Evolutionary conservation across 2,797 vertebrate species (phyloP), one percentile per base, ranked within the genome.

Genomic region (Erithacus rubecula): DNA sequence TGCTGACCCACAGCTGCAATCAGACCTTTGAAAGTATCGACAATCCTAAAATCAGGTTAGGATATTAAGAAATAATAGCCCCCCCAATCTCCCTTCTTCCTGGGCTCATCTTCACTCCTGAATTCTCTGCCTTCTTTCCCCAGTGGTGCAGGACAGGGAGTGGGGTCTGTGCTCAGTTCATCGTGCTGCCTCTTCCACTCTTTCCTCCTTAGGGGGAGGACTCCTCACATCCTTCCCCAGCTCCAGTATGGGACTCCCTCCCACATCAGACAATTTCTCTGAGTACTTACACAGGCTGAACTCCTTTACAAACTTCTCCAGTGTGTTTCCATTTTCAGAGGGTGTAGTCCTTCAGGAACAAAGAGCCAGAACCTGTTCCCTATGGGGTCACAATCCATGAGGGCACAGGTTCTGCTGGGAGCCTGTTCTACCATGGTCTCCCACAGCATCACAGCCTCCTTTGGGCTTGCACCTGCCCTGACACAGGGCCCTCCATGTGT

Each of bases 401-500:
- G 16, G 36, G 27, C 12, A 10, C 6, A 49, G 8, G n/a, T 34
- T 63, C 29, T 63, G 24, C n/a, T 24, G 39, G 44, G 8, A 63
- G 4, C 12, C 23, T 76, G 10, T 18, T 37, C 16, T 22, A 44
- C 8, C 11, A 21, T 11, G 29, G n/a, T 24, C 16, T 43, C 56
- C 51, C 36, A 47, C 9, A 39, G 16, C 27, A 64, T 15, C 29
- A 51, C n/a, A 39, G 12, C 20, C 11, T 58, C 14, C 79, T 51
- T 18, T 69, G 58, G 24, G 24, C 26, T 21, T 36, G 12, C 6
- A 26, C 17, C 17, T 56, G 12, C 56, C 36, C 78, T 69, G 32
- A 4, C 0, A 0, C 9, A 74, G 32, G 10, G 8, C 37, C 14
- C 27, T 69, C 13, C 36, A 21, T 1, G 4, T 27, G 7, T 63